Evolutionary conservation across 1,140 invertebrate genomes (phyloP).

Genomic region (Drosophila pectinifera): DNA sequence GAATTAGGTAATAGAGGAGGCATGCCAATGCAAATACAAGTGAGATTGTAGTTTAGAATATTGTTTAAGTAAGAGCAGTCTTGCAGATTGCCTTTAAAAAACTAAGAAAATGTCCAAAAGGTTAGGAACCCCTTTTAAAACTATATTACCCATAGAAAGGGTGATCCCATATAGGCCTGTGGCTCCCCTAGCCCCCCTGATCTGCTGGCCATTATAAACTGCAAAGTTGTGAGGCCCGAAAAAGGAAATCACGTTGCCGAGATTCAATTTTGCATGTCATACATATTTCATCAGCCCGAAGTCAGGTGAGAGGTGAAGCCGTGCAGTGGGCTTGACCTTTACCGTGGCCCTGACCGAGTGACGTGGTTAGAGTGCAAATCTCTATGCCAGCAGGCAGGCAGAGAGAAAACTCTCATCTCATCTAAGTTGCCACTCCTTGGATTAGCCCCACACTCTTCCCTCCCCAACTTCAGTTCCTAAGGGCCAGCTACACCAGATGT

Average conservation of each 20-base stretch:
- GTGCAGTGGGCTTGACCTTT: conserved; percentile 42
- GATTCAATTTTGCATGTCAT: conserved; percentile 57
- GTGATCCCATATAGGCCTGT: background rate
- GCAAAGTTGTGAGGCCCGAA: conserved; percentile 20
- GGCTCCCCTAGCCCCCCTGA: background rate
- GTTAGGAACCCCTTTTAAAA: background rate
- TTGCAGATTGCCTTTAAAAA: no score
- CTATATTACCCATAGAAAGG: background rate
- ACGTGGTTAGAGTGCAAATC: conserved; percentile 28
- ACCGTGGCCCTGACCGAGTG: conserved; percentile 64
- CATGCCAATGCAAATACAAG: no score
- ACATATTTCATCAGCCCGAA: conserved; percentile 51
- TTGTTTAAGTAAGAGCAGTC: no score
- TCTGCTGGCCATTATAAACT: conserved; percentile 28
- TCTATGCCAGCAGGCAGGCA: background rate
- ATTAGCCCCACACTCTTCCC: background rate
- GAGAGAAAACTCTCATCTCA: conserved; percentile 16
- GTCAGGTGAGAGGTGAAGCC: conserved; percentile 23
- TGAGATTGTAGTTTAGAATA: no score
- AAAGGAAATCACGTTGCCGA: conserved; percentile 24
- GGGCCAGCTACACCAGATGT: conserved; percentile 30
- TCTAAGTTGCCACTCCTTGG: conserved; percentile 36
- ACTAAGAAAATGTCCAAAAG: no score
- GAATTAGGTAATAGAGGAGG: background rate
- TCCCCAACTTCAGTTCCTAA: background rate